Evolutionary conservation across 2,888 invertebrate species (phyloP).

Genomic region (Phrixothrix hirtus): DNA sequence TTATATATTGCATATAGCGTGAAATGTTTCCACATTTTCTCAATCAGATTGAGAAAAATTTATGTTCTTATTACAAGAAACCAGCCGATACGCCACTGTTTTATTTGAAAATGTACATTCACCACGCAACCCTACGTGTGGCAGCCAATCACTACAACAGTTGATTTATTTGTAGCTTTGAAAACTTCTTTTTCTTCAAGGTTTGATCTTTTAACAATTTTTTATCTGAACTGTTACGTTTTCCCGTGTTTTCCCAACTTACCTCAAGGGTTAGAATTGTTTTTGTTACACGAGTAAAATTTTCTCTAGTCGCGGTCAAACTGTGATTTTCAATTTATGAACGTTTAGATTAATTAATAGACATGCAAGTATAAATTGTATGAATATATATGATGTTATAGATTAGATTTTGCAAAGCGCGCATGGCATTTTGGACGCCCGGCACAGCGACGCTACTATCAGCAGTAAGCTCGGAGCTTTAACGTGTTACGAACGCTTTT

Average conservation of each 20-base stretch:
- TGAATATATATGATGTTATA: constrained; percentile 52
- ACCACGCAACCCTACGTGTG: constrained; percentile 41
- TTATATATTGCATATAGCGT: constrained; percentile 25
- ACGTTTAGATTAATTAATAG: constrained; percentile 16
- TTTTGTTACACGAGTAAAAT: not conserved
- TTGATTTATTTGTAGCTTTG: constrained; percentile 42
- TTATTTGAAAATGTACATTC: constrained; percentile 40
- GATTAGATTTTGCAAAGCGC: constrained; percentile 54
- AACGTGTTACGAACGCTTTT: constrained; percentile 37
- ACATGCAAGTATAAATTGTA: constrained; percentile 24
- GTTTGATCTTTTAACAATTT: constrained; percentile 25
- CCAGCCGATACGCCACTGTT: constrained; percentile 32
- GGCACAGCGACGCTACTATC: constrained; percentile 41
- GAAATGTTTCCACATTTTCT: constrained; percentile 27
- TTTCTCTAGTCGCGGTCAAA: too few relatives aligned
- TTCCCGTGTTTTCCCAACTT: constrained; percentile 9
- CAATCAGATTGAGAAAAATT: constrained; percentile 28
- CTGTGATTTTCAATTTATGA: too few relatives aligned
- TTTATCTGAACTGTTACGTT: constrained; percentile 11
- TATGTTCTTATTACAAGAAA: constrained; percentile 32
- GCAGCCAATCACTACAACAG: constrained; percentile 37
- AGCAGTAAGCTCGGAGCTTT: constrained; percentile 51
- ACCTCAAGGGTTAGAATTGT: not conserved
- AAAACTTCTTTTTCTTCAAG: constrained; percentile 33
- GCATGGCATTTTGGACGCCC: constrained; percentile 49